phyloP scores from a whole-genome alignment of 2,797 vertebrate species.

The Leptatherina wallacei region DNA sequence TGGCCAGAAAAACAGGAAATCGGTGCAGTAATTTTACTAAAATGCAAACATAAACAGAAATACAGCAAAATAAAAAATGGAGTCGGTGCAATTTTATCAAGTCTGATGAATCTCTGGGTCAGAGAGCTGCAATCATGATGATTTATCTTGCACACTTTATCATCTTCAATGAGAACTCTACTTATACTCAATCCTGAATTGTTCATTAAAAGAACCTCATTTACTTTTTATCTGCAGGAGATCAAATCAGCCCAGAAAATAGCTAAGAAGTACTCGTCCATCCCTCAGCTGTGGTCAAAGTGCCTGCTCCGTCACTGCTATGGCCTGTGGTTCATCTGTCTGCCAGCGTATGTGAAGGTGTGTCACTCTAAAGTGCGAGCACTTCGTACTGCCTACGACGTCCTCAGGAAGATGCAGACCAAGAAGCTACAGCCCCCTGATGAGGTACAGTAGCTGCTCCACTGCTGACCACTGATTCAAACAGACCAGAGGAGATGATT shows the following conservation, averaged over 20 bases:
- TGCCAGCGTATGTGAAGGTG: conserved; percentile 93
- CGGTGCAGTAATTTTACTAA: neutral
- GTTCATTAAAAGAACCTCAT: neutral
- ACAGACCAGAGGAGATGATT: neutral
- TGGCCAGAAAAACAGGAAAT: neutral
- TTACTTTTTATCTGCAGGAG: conserved; percentile 84
- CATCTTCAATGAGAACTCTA: neutral
- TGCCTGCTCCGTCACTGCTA: conserved; percentile 96
- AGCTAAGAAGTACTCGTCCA: conserved; percentile 92
- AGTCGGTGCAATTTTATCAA: too few relatives aligned
- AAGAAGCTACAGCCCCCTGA: conserved; percentile 96
- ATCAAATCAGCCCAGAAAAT: conserved; percentile 96
- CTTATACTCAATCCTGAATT: neutral
- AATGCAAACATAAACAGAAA: too few relatives aligned
- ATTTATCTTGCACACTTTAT: neutral
- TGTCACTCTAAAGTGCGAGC: conserved; percentile 97
- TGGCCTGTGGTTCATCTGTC: conserved; percentile 97
- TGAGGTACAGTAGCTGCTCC: conserved; percentile 82
- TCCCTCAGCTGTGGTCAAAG: conserved; percentile 98
- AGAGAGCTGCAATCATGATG: neutral
- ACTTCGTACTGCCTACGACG: conserved; percentile 92
- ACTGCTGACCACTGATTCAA: neutral
- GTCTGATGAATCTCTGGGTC: neutral
- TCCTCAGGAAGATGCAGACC: conserved; percentile 94
- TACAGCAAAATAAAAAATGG: too few relatives aligned